A percentile compares a stretch with the other conserved stretches of the same genome.
These are phyloP conservation scores for Conus ventricosus DNA, from an alignment of 1,140 invertebrate genomes.

Conservation along the genomic window DNA sequence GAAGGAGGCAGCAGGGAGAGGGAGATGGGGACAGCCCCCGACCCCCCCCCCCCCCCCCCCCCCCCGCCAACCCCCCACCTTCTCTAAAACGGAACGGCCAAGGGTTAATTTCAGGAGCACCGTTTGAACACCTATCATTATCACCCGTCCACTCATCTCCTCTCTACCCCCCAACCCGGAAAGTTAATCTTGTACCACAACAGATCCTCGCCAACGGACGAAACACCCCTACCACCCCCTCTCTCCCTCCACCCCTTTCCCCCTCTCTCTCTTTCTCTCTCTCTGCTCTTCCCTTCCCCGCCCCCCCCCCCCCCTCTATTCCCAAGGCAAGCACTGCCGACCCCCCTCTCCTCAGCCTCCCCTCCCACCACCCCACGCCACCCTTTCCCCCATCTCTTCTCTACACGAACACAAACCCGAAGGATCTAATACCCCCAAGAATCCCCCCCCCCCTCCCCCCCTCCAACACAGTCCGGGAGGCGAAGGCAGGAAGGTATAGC, in stretches of 20 bases:
- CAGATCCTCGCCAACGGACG: neutral
- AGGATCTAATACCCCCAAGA: too few species aligned
- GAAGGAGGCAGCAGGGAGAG: neutral
- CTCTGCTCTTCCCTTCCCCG: neutral
- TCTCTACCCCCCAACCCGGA: neutral
- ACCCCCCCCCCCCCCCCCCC: neutral
- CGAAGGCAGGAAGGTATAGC: too few species aligned
- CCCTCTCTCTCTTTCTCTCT: neutral
- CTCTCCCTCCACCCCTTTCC: neutral
- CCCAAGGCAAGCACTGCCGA: too few species aligned
- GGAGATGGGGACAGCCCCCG: too few species aligned
- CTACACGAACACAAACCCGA: too few species aligned
- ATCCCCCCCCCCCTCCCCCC: neutral
- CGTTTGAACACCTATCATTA: conserved; percentile 27
- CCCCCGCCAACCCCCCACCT: neutral
- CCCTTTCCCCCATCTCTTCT: neutral
- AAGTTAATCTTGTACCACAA: conserved; percentile 23
- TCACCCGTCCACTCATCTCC: neutral
- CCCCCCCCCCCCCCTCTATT: too few species aligned
- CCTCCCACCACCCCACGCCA: neutral
- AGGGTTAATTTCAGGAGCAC: conserved; percentile 10
- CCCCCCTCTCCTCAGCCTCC: too few species aligned
- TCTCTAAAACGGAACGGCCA: neutral
- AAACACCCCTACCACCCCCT: neutral
- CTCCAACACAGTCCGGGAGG: neutral